A percentile compares a stretch with the other conserved stretches of the same genome.
Evolutionary conservation across 1,140 invertebrate species (phyloP).

Genomic region (Solen grandis): DNA sequence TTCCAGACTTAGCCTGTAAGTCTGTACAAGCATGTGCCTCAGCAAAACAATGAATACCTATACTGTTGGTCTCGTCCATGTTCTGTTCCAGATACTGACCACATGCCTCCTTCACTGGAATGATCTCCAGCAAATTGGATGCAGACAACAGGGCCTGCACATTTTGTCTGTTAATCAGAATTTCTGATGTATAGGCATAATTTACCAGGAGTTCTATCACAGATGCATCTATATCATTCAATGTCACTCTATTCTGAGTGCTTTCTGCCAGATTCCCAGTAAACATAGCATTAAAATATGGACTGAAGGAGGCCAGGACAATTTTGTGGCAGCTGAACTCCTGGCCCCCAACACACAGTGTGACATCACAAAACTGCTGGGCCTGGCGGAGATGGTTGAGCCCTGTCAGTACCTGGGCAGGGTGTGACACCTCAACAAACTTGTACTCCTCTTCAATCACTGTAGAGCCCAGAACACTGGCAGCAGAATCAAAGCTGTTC

Average conservation of each 20-base stretch:
- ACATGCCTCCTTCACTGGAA: slow-evolving; percentile 83
- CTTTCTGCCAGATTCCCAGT: slow-evolving; percentile 80
- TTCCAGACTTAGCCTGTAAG: slow-evolving; percentile 81
- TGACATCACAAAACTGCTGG: slow-evolving; percentile 81
- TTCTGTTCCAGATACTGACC: slow-evolving; percentile 83
- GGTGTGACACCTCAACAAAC: slow-evolving; percentile 68
- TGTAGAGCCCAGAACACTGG: slow-evolving; percentile 32
- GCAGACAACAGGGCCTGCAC: slow-evolving; percentile 83
- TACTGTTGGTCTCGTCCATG: slow-evolving; percentile 83
- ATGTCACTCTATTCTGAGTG: slow-evolving; percentile 79
- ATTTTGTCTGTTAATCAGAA: slow-evolving; percentile 82
- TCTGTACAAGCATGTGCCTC: slow-evolving; percentile 83
- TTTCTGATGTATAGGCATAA: slow-evolving; percentile 83
- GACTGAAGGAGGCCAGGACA: slow-evolving; percentile 81
- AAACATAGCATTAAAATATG: slow-evolving; percentile 83
- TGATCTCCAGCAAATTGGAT: slow-evolving; percentile 83
- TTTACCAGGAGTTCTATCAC: slow-evolving; percentile 82
- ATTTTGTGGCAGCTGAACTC: slow-evolving; percentile 81
- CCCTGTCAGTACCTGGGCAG: slow-evolving; percentile 79
- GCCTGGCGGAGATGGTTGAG: slow-evolving; percentile 81
- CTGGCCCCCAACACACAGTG: slow-evolving; percentile 78
- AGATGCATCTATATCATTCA: slow-evolving; percentile 82
- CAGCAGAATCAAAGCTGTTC: slow-evolving; percentile 45
- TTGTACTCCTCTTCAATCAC: slow-evolving; percentile 62
- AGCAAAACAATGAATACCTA: slow-evolving; percentile 84